phyloP scores from a whole-genome alignment of 2,888 invertebrate species.

The Limnephilus lunatus region DNA sequence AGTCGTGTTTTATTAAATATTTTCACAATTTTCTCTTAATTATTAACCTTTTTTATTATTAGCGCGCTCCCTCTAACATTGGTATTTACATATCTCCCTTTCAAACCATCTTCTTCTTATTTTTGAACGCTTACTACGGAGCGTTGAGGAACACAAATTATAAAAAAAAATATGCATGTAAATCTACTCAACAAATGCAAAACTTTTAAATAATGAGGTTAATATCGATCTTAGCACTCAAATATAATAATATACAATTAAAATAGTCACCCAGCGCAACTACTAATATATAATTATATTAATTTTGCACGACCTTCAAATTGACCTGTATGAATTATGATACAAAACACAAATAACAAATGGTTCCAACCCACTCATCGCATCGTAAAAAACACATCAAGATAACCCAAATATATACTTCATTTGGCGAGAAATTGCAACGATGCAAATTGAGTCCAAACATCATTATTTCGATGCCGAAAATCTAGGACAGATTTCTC shows the following conservation, averaged over 20 bases:
- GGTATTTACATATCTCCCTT: too few relatives aligned
- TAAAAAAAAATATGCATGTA: too few relatives aligned
- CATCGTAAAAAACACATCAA: neutral
- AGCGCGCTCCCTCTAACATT: too few relatives aligned
- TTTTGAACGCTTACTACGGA: too few relatives aligned
- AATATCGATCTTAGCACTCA: neutral
- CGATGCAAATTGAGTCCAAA: neutral
- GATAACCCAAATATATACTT: neutral
- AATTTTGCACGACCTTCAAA: neutral
- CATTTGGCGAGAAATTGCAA: neutral
- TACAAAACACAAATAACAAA: neutral
- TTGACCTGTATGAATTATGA: neutral
- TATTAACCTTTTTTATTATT: too few relatives aligned
- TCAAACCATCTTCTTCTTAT: too few relatives aligned
- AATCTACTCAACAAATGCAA: too few relatives aligned
- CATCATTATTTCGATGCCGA: neutral
- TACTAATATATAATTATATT: neutral
- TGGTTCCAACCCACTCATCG: neutral
- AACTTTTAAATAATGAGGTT: too few relatives aligned
- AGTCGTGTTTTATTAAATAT: too few relatives aligned
- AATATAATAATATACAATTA: neutral
- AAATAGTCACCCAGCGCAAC: neutral
- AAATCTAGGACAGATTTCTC: constrained; percentile 9
- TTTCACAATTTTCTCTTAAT: too few relatives aligned
- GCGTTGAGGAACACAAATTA: too few relatives aligned